These are phyloP conservation scores for Hypena proboscidalis DNA, from an alignment of 2,888 invertebrate species.

Conservation along the genomic window DNA sequence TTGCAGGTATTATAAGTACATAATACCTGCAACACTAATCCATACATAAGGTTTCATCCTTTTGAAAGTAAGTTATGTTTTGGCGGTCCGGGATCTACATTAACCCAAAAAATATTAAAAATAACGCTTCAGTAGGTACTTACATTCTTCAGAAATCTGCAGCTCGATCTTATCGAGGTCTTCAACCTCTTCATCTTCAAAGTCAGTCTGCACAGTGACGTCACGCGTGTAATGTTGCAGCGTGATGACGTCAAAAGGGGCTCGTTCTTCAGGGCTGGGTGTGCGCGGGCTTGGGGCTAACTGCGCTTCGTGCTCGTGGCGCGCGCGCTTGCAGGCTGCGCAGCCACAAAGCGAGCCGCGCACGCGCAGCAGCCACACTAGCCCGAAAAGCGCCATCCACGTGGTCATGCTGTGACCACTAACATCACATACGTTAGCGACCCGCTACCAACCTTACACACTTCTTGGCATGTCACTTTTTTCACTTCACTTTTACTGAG, in stretches of 20 bases:
- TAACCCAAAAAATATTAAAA: neutral
- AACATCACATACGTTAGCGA: constrained; percentile 56
- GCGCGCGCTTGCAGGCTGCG: constrained; percentile 87
- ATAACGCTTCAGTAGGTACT: constrained; percentile 47
- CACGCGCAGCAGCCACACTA: constrained; percentile 93
- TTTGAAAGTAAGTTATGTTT: no score
- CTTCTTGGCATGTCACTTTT: neutral
- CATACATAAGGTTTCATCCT: no score
- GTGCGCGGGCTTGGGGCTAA: constrained; percentile 58
- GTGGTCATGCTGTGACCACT: constrained; percentile 80
- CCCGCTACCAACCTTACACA: constrained; percentile 16
- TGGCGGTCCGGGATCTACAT: no score
- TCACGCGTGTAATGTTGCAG: constrained; percentile 78
- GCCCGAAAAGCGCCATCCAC: constrained; percentile 94
- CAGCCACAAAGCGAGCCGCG: constrained; percentile 92
- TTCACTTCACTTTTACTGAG: constrained; percentile 16
- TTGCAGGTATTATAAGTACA: no score
- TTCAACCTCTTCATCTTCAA: constrained; percentile 75
- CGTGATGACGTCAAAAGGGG: constrained; percentile 77
- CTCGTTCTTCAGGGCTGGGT: constrained; percentile 61
- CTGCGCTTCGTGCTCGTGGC: constrained; percentile 64
- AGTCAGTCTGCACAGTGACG: constrained; percentile 82
- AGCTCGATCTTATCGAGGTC: constrained; percentile 79
- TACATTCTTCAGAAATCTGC: constrained; percentile 78
- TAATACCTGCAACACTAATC: no score